phyloP scores from a whole-genome alignment of 1,140 invertebrate genomes.

The Leptinotarsa lineolata region DNA sequence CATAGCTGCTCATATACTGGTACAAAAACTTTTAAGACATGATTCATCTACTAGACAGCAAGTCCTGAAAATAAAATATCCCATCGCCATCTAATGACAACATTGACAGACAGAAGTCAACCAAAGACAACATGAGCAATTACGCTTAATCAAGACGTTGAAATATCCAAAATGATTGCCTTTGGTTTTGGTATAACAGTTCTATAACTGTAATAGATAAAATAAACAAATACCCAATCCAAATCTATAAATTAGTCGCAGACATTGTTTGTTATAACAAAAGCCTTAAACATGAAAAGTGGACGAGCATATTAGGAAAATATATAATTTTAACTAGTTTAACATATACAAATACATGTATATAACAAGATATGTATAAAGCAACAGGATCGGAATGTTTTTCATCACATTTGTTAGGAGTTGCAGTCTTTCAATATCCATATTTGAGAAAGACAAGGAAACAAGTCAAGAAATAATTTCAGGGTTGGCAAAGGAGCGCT shows the following conservation, averaged over 20 bases:
- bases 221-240: conserved; percentile 44
- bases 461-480: neutral
- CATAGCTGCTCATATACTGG: neutral
- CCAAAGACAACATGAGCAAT: conserved; percentile 26
- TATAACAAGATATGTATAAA: conserved; percentile 27
- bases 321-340: conserved; percentile 26
- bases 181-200: conserved; percentile 27
- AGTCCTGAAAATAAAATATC: conserved; percentile 19
- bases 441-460: neutral
- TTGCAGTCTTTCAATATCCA: neutral
- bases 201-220: conserved; percentile 32
- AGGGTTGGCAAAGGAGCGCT: no score
- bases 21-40: conserved; percentile 13
- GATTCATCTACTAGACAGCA: neutral
- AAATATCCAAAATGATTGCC: conserved; percentile 23
- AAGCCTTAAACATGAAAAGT: conserved; percentile 37
- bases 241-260: conserved; percentile 44
- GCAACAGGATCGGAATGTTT: conserved; percentile 39
- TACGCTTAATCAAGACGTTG: conserved; percentile 2
- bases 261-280: conserved; percentile 45
- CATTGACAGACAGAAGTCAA: conserved; percentile 27
- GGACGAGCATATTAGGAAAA: conserved; percentile 25
- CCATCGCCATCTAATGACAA: conserved; percentile 37
- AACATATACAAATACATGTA: conserved; percentile 34
- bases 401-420: conserved; percentile 35